These are phyloP conservation scores for Nysson spinosus DNA, from an alignment of 2,888 invertebrate genomes.

Conservation along the genomic window DNA sequence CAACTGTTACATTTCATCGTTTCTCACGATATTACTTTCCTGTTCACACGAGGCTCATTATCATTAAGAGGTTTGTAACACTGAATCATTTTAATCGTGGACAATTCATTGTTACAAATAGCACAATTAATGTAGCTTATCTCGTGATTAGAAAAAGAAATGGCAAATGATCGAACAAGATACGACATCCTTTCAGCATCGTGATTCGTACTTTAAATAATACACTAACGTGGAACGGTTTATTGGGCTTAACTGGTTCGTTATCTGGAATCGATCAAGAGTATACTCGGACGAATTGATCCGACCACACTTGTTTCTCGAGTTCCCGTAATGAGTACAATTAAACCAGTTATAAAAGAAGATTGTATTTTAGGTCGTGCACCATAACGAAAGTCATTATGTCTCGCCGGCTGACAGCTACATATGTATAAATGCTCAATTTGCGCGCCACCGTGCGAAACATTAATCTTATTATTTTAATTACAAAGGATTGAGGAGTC, in stretches of 20 bases:
- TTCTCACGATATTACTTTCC: no score
- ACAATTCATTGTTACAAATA: no score
- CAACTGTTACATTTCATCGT: no score
- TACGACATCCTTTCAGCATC: not conserved
- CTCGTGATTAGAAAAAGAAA: no score
- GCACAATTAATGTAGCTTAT: no score
- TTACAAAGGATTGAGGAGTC: constrained; percentile 59
- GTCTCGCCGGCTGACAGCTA: constrained; percentile 54
- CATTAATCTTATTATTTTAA: constrained; percentile 65
- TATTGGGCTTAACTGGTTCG: constrained; percentile 35
- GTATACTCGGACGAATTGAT: constrained; percentile 37
- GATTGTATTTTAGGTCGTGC: constrained; percentile 45
- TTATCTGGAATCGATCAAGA: constrained; percentile 49
- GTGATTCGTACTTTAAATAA: constrained; percentile 13
- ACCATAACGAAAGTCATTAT: constrained; percentile 51
- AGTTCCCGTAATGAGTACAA: constrained; percentile 43
- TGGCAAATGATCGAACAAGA: not conserved
- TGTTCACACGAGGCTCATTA: no score
- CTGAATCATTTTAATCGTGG: no score
- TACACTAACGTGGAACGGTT: not conserved
- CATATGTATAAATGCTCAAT: constrained; percentile 62
- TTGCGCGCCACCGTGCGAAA: constrained; percentile 56
- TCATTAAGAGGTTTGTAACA: no score
- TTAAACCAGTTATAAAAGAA: constrained; percentile 42
- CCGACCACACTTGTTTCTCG: constrained; percentile 12